phyloP scores from a whole-genome alignment of 2,113 vertebrate species.

The Rallus limicola region DNA sequence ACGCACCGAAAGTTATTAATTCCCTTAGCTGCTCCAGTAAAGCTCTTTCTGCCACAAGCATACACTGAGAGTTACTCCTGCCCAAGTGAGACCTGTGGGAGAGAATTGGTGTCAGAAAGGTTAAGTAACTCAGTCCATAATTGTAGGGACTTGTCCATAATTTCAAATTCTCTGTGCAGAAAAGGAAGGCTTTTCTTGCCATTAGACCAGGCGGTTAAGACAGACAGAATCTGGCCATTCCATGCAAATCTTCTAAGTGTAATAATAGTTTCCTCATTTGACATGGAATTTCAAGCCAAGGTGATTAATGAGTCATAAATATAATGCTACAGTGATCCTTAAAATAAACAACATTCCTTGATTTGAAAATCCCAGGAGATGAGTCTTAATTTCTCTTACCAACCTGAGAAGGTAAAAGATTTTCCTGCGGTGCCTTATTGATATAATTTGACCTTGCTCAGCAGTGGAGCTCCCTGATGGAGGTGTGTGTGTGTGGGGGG shows the following conservation, averaged over 20 bases:
- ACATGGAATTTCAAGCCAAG: conserved; percentile 15
- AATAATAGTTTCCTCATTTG: not conserved
- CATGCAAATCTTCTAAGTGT: not conserved
- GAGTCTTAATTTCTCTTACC: conserved; percentile 36
- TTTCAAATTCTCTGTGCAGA: not conserved
- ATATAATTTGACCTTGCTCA: conserved; percentile 61
- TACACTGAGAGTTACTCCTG: not conserved
- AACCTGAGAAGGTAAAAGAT: not conserved
- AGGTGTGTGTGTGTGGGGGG: not conserved
- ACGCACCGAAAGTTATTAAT: not conserved
- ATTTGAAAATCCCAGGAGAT: conserved; percentile 23
- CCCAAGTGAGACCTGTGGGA: conserved; percentile 9
- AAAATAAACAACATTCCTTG: conserved; percentile 52
- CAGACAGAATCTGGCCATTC: not conserved
- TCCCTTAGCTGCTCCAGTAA: not conserved
- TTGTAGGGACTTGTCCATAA: conserved; percentile 29
- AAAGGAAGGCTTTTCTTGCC: not conserved
- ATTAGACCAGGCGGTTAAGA: not conserved
- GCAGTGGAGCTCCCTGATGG: conserved; percentile 17
- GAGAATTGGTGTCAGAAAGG: conserved; percentile 16
- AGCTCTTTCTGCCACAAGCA: not conserved
- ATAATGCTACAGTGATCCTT: conserved; percentile 31
- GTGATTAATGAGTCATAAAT: conserved; percentile 55
- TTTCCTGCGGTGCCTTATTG: conserved; percentile 52
- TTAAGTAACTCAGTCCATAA: conserved; percentile 56